Evolutionary conservation across 2,113 vertebrate species (phyloP).

Genomic region (Hiodon tergisus): DNA sequence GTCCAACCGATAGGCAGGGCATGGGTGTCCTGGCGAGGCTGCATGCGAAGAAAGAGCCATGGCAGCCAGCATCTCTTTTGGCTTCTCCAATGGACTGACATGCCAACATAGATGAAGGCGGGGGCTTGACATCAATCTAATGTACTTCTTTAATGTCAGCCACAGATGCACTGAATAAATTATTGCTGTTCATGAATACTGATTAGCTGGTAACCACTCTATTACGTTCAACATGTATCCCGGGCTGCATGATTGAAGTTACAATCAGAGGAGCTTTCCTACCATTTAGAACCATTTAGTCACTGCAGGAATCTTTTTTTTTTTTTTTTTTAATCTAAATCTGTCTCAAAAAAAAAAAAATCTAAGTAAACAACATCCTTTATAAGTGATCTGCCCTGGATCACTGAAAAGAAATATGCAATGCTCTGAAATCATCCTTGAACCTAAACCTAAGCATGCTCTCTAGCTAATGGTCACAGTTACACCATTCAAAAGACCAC

Average conservation of each 20-base stretch:
- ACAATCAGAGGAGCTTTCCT: too few relatives aligned
- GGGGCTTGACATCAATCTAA: background rate
- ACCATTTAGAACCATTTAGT: too few relatives aligned
- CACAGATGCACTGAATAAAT: slow-evolving; percentile 3
- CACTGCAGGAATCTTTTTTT: too few relatives aligned
- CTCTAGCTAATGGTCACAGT: background rate
- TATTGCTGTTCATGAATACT: background rate
- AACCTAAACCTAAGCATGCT: background rate
- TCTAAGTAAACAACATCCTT: background rate
- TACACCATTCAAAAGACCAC: background rate
- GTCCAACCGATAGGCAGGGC: too few relatives aligned
- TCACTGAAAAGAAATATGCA: background rate
- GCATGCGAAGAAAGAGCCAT: too few relatives aligned
- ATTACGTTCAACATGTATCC: too few relatives aligned
- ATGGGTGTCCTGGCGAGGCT: too few relatives aligned
- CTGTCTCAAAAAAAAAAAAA: background rate
- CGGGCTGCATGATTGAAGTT: too few relatives aligned
- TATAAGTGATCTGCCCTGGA: background rate
- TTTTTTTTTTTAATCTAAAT: too few relatives aligned
- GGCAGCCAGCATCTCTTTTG: too few relatives aligned
- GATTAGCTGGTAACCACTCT: background rate
- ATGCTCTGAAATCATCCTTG: background rate
- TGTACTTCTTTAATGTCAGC: background rate
- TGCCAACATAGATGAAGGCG: background rate
- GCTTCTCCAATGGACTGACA: too few relatives aligned